Base-by-base conservation (phyloP, 2,797 vertebrate genomes). In the Peromyscus melanophrys region DNA sequence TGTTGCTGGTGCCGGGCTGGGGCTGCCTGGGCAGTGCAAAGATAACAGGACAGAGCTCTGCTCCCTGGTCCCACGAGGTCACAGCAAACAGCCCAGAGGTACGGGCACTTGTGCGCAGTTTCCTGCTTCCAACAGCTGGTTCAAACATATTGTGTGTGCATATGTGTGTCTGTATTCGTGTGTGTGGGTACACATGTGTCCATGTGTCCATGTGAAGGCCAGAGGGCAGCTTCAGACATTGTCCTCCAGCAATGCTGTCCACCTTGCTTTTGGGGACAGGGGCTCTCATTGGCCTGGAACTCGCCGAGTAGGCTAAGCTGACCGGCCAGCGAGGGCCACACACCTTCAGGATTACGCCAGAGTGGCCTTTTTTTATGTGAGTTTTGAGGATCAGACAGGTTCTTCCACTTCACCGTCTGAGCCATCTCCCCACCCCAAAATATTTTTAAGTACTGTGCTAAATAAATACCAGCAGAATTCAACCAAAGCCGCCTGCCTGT, bases 1-100 rank as follows among this genome's bases (percentile, higher is more conserved):
- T 0, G 31, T 0, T 3, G 29, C 0, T 1, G 19, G 17, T 13
- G n/a, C 25, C 23, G 3, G 86, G 0, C 31, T 46, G 6, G 1
- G 11, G 55, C 76, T 69, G 63, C 34, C 17, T 11, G 55, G 61
- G 40, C 34, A 13, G 4, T 31, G 1, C 65, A 1, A 52, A 25
- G 27, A 34, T 59, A 43, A 4, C 1, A 4, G 94, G 31, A 71
- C 4, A 7, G 10, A 0, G 8, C 46, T 65, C 71, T 23, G n/a
- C 71, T 59, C 31, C 61, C 65, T 17, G 21, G 17, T 29, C 9
- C 65, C 11, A 29, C 17, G 34, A 81, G 93, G 40, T 77, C 75
- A 17, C 4, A 1, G 71, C 0, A 9, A 21, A n/a, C 23, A 43
- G 10, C 46, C 52, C 16, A 25, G 90, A 40, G 46, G n/a, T 1